Conservation (phyloP, 2,113 vertebrate genomes). For the Mesoclemmys tuberculata region DNA sequence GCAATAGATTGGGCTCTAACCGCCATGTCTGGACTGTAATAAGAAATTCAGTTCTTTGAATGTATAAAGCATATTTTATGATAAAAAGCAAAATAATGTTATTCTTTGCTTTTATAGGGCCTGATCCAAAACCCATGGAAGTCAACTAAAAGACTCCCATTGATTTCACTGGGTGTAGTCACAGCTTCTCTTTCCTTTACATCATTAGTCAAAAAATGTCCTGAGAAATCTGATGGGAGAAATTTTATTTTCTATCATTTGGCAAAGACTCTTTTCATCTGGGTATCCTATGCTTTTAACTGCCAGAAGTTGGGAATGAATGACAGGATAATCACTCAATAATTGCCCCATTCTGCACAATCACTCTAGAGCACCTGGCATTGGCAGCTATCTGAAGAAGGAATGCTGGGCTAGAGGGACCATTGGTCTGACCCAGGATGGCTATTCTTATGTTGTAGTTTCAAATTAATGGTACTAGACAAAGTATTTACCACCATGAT, state of each 20-base stretch:
- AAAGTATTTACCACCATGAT: neutral
- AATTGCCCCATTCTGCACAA: neutral
- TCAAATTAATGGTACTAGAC: neutral
- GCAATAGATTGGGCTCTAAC: neutral
- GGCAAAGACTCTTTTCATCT: neutral
- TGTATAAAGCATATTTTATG: neutral
- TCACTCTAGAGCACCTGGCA: neutral
- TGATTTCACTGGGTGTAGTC: neutral
- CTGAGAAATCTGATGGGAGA: neutral
- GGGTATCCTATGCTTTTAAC: neutral
- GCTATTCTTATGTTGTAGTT: neutral
- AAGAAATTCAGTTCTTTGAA: neutral
- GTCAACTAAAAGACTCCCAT: neutral
- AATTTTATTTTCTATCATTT: neutral
- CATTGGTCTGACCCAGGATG: neutral
- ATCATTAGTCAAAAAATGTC: neutral
- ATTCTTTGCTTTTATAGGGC: neutral
- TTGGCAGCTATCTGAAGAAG: neutral
- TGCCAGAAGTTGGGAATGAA: neutral
- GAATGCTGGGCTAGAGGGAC: neutral
- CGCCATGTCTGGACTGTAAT: neutral
- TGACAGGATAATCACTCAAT: neutral
- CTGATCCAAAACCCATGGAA: neutral
- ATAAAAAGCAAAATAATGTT: neutral
- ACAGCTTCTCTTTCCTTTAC: neutral